phyloP scores from a whole-genome alignment of 1,140 invertebrate species.

The Procambarus clarkii region DNA sequence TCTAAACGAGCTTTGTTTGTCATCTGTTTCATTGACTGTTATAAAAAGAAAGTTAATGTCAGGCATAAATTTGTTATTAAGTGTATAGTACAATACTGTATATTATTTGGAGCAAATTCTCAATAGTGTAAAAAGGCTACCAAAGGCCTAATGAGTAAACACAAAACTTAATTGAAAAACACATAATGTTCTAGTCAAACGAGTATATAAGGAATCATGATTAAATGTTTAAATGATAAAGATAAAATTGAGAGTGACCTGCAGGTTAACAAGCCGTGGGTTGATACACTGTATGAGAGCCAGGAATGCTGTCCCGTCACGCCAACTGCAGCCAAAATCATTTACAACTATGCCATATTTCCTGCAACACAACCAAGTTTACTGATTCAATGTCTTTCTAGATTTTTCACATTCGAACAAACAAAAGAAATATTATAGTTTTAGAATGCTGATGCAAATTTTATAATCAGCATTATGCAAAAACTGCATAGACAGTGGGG shows the following conservation, averaged over 20 bases:
- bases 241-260: constrained; percentile 32
- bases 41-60: not conserved
- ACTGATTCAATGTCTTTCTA: not conserved
- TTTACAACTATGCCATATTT: constrained; percentile 90
- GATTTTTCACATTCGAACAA: not conserved
- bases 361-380: constrained; percentile 77
- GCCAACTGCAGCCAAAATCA: constrained; percentile 98
- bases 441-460: not conserved
- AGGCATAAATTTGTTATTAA: too few species aligned
- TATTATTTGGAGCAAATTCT: too few species aligned
- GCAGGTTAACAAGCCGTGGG: constrained; percentile 91
- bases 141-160: too few species aligned
- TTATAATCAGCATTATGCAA: too few species aligned
- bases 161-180: too few species aligned
- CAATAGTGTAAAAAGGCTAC: too few species aligned
- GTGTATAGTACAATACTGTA: too few species aligned
- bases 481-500: too few species aligned
- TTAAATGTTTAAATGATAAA: not conserved
- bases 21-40: constrained; percentile 84
- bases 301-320: constrained; percentile 96
- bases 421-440: not conserved
- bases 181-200: too few species aligned
- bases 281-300: constrained; percentile 97
- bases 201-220: too few species aligned
- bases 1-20: constrained; percentile 90